Base-by-base conservation (phyloP, 2,888 invertebrate species). In the Lycophotia porphyrea region DNA sequence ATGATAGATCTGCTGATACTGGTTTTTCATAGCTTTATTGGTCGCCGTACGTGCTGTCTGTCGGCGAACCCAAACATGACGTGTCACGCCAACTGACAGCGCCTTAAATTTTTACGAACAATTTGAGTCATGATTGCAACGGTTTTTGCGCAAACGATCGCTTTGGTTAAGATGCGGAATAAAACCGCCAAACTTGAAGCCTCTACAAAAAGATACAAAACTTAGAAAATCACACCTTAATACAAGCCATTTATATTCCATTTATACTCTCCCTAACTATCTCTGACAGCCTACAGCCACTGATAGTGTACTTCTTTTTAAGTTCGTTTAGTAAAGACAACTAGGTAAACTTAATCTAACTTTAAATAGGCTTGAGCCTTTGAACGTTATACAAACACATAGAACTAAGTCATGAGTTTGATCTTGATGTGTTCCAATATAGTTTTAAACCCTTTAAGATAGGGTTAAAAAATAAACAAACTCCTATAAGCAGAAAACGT, bases 331-430 rank as follows among this genome's bases (percentile, higher is more conserved):
- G 58, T 58, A 58, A 39, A 39, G 47, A 13, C 5, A 15, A 1
- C 13, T 74, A 39, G 0, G 9, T 24, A 24, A 39, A 71, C 49
- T 18, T 24, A 72, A 58, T 73, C 24, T 47, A 73, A 73, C 44
- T 74, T 31, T 39, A 47, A 74, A 39, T 31, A 74, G 47, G n/a
- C 31, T 47, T 47, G 1, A 47, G 13, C 24, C 11, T 60, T n/a
- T 47, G 18, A 39, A 42, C 39, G 21, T 9, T 5, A 5, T 13
- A 21, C 5, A n/a, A n/a, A 13, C 21, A 42, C 5, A 47, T 49
- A 9, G 27, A 60, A 71, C 5, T 39, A 61, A 75, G 47, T 74
- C 74, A 39, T 31, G 1, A 74, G 18, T 9, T 36, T 72, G n/a
- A n/a, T 42, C 55, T 73, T 21, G 8, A 9, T 31, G 39, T 42